phyloP scores from a whole-genome alignment of 2,797 vertebrate species.

The Smutsia gigantea region DNA sequence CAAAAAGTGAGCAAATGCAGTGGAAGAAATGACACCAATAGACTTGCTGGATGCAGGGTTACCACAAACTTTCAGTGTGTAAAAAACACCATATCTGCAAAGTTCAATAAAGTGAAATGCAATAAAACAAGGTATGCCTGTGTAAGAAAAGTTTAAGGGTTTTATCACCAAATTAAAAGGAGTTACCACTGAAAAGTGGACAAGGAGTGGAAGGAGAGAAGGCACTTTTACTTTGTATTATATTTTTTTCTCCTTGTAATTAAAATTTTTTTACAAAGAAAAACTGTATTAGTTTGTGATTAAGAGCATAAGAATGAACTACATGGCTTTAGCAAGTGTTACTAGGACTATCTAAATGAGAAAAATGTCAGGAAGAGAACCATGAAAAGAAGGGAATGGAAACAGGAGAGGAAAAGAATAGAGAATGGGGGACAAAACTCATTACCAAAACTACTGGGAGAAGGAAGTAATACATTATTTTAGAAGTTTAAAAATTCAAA shows the following conservation, averaged over 20 bases:
- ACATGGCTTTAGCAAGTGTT: conserved; percentile 18
- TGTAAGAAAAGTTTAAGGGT: not conserved
- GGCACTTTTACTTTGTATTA: not conserved
- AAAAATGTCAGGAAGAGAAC: conserved; percentile 31
- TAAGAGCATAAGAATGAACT: not conserved
- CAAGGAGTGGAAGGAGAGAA: not conserved
- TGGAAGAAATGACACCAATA: no score
- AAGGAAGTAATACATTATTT: not conserved
- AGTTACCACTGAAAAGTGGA: not conserved
- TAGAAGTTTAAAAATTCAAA: no score
- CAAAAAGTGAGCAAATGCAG: no score
- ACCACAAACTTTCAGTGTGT: no score
- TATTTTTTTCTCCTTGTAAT: conserved; percentile 12
- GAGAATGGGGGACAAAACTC: not conserved
- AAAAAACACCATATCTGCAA: no score
- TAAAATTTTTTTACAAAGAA: conserved; percentile 15
- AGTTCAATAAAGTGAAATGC: no score
- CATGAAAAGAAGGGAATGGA: not conserved
- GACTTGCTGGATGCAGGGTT: no score
- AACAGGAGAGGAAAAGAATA: not conserved
- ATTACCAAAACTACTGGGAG: not conserved
- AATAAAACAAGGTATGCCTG: no score
- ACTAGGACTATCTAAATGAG: conserved; percentile 4
- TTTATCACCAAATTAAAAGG: not conserved
- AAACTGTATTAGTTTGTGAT: not conserved